Evolutionary conservation across 2,113 vertebrate species (phyloP), one percentile per base, ranked within the genome.

Genomic region (Hystrix cristata): DNA sequence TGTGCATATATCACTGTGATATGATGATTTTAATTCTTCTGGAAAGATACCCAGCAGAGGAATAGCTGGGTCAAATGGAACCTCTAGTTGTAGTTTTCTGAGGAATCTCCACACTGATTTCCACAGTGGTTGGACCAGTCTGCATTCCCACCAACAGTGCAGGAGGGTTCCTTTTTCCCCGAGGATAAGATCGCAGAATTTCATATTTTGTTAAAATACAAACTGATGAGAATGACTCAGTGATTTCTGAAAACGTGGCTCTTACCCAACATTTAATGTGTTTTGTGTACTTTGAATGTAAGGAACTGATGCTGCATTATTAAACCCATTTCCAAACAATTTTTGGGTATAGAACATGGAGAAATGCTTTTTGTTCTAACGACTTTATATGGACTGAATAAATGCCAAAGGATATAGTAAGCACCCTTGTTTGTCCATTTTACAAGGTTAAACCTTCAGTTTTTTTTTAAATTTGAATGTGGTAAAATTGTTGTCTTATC

Each of bases 181-280:
- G 38, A 78, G 18, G 14, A 60, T 90, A 90, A 65, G 65, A 84
- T 48, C 48, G 21, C 7, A 84, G 10, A 19, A 86, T 78, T 94
- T 90, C 48, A 86, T 97, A 38, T 71, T 38, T 71, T 71, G n/a
- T 71, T 86, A 91, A 29, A 91, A 79, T 83, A 34, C 16, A 88
- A 72, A 51, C 43, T 80, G 31, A 1, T 87, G 4, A 23, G 87
- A 51, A 87, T 79, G 34, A 4, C 48, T 86, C 29, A 46, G 2
- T 83, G 21, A 84, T 51, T 48, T 25, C n/a, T 87, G 55, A 81
- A 55, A 93, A 53, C 53, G 31, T 84, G 27, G 60, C 46, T 31
- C 7, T 67, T 72, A 15, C 4, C 7, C 38, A 87, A 60, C 18
- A 67, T 92, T 92, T 90, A 55, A 46, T 78, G 14, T 81, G 1